These are phyloP conservation scores for Tauraco erythrolophus DNA, from an alignment of 2,113 vertebrate species.

Conservation along the genomic window DNA sequence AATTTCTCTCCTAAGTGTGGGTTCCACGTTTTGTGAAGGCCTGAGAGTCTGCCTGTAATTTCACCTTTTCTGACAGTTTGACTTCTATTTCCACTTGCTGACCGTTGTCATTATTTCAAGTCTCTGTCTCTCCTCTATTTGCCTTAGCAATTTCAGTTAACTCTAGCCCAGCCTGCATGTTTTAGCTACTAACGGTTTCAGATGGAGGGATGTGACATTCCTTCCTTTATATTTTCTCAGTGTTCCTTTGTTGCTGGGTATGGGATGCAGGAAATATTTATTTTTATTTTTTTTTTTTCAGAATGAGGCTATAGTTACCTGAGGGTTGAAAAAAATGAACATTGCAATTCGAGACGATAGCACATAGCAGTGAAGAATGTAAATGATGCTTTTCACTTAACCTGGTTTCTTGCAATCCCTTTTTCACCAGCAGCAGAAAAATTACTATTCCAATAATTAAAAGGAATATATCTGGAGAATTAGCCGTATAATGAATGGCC, in stretches of 20 bases:
- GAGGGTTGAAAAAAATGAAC: neutral
- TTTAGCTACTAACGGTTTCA: neutral
- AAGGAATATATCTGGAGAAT: conserved; percentile 48
- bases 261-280: neutral
- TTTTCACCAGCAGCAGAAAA: neutral
- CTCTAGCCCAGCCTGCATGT: neutral
- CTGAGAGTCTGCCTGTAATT: neutral
- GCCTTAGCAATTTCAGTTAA: neutral
- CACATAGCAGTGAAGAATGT: neutral
- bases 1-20: neutral
- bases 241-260: neutral
- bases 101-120: neutral
- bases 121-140: neutral
- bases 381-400: neutral
- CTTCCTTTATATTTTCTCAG: neutral
- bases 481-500: conserved; percentile 7
- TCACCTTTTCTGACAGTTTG: neutral
- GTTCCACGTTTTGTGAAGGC: neutral
- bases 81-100: neutral
- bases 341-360: conserved; percentile 19
- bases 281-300: neutral
- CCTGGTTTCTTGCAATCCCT: neutral
- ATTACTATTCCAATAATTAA: conserved; percentile 47
- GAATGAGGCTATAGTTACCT: neutral
- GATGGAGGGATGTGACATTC: neutral